Evolutionary conservation across 2,113 vertebrate genomes (phyloP), one percentile per base, ranked within the genome.

Genomic region (Platycercus adscitus): DNA sequence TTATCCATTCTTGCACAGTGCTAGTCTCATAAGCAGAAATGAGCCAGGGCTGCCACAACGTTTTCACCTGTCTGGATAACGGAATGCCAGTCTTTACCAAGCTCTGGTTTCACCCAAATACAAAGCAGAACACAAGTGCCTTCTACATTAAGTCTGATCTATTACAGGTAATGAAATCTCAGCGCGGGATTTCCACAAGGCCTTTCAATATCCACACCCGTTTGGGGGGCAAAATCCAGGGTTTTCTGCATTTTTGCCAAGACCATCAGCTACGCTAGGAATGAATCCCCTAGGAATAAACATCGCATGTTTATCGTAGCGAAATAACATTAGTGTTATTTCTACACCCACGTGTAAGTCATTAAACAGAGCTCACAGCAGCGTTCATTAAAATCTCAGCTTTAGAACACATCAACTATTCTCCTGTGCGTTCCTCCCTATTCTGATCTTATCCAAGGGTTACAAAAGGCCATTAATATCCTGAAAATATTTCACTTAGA

Each of bases 401-500:
- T 18, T 84, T n/a, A 53, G 41, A 12, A 18, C 9, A 11, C 24
- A 68, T 33, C 72, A 86, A 44, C 44, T n/a, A 12, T 55, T 81
- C 39, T 55, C 66, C 58, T 49, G 28, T 7, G 21, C 28, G 4
- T 49, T 60, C 31, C 73, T 81, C 84, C 68, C 58, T 52, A 46
- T 68, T 71, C 44, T 61, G 79, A 64, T 71, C 55, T 58, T 85
- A 72, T 52, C 85, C 61, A 55, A 9, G 64, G 53, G 35, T 56
- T 81, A 78, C 77, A 86, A 95, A 93, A 91, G 56, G 26, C 21
- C 69, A 73, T 83, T 89, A 75, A 25, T 39, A 82, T 89, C 91
- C 56, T 52, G 39, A 82, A 70, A 44, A 80, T 13, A 58, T 87
- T 92, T 39, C 10, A 10, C 39, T 39, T 61, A 35, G 44, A 65